Base-by-base conservation (phyloP, 2,797 vertebrate genomes). In the Bovichtus diacanthus region DNA sequence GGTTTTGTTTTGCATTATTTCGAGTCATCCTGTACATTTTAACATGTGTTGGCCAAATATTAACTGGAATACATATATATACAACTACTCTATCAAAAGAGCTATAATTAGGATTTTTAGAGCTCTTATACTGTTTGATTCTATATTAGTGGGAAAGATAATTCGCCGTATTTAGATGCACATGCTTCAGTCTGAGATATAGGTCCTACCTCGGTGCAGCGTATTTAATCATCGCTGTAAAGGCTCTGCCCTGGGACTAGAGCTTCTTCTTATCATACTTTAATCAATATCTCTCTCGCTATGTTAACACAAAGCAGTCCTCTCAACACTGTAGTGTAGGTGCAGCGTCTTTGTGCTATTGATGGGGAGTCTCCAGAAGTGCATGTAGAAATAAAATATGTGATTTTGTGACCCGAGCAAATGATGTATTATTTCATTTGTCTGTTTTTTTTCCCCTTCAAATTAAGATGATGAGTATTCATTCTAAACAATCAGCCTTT, bases 201-300 rank as follows among this genome's bases (percentile, higher is more conserved):
- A 84, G 65, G 88, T 82, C 80, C 78, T 67, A 72, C 47, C 70
- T 86, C 60, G 36, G 77, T 86, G 78, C 85, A 80, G 88, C 69
- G 68, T 92, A 89, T 94, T 94, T 93, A 93, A 94, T 94, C 91
- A 93, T 87, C 77, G 82, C 90, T 84, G 64, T 82, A 73, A 83
- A 92, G 91, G 78, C 84, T 87, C 88, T 87, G 90, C 85, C 81
- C 76, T 86, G 91, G 92, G 93, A 94, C 86, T 84, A 69, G 76
- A 85, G 90, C 90, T 90, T 92, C 92, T 87, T 90, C 90, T 91
- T 95, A 95, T 95, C 92, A 95, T 95, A 89, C 91, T 93, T 94
- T 93, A 94, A 94, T 95, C 93, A 93, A 95, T 95, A 94, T 82
- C 82, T 86, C 83, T 90, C 90, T 92, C 85, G 71, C 88, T 84